Base-by-base conservation (phyloP, 2,888 invertebrate species). In the Chironomus riparius region DNA sequence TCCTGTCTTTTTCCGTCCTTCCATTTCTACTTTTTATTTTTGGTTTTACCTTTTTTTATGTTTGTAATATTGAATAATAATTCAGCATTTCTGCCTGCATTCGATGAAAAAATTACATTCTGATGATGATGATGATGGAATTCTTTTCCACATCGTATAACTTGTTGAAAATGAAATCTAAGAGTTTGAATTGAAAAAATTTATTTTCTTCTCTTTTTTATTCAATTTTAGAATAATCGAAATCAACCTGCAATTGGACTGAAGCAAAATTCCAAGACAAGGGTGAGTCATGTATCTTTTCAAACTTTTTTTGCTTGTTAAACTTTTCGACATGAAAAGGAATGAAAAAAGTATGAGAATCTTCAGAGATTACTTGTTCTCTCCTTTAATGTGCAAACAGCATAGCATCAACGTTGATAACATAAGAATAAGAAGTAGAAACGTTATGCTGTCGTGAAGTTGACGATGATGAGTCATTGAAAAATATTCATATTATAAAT, bases 181-280 rank as follows among this genome's bases (percentile, higher is more conserved):
- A 38, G 10, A 38, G 38, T 38, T 56, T 56, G 56, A 18, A 56
- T 56, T 18, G 18, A 56, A 15, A 18, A 18, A 18, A 18, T 56
- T 15, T 56, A 10, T 56, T 56, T 28, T 24, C 56, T 56, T 2
- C 15, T 71, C 38, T 13, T 70, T 70, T 69, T n/a, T 62, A 48
- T 77, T 47, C 80, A 79, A 80, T 87, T 87, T 56, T 86, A 90
- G 89, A 89, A 89, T 80, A 89, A 89, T 81, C 83, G 89, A 81
- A 89, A 89, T 80, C 90, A 90, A 79, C 89, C 89, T 61, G 89
- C 89, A 70, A 89, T 89, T 78, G 89, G 89, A 77, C 80, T 89
- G 77, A 89, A 89, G 81, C 89, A 89, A 81, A 88, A 89, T 69
- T 88, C 89, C 75, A 90, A 89, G 83, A 85, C 88, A 77, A 85